Evolutionary conservation across 2,888 invertebrate species (phyloP), one percentile per base, ranked within the genome.

Genomic region (Aphelenchoides bicaudatus): DNA sequence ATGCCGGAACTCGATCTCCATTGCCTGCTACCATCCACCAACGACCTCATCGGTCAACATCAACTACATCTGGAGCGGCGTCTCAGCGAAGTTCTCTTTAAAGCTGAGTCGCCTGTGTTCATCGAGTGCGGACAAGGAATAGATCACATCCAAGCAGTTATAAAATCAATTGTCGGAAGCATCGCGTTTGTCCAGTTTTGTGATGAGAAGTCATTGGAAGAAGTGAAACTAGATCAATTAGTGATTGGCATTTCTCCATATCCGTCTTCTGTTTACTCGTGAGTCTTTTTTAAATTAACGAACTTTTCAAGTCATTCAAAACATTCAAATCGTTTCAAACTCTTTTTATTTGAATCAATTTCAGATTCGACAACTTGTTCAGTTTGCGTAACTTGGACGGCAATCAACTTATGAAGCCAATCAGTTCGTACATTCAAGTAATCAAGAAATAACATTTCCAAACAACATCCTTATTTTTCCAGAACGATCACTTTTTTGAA

Each of bases 1-100:
- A n/a, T n/a, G n/a, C n/a, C n/a, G n/a, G 83, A 96, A 86, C 84
- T 98, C 98, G 82, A 98, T 87, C 98, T 98, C 98, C 10, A 19
- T 43, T n/a, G 37, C 10, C 39, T 39, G 10, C 38, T 51, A 21
- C 39, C 52, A 8, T 37, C 52, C 13, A 51, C 52, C 16, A 34
- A 25, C 39, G 31, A 31, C 16, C 31, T 31, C 10, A 21, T 51
- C 8, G 31, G 23, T 2, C 38, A 21, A 6, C 52, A 51, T 19
- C 37, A 31, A 10, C 16, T 34, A 28, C 52, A 51, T 30, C 21
- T 51, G 19, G 52, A 51, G 39, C 31, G 25, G 38, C 31, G 37
- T 2, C 34, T 51, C 37, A 29, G 23, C 6, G 52, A 51, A 29
- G 52, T 51, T 13, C 19, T 51, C 10, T 51, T 51, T 39, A 51